These are phyloP conservation scores for Pararge aegeria DNA, from an alignment of 1,140 invertebrate genomes.

Conservation along the genomic window DNA sequence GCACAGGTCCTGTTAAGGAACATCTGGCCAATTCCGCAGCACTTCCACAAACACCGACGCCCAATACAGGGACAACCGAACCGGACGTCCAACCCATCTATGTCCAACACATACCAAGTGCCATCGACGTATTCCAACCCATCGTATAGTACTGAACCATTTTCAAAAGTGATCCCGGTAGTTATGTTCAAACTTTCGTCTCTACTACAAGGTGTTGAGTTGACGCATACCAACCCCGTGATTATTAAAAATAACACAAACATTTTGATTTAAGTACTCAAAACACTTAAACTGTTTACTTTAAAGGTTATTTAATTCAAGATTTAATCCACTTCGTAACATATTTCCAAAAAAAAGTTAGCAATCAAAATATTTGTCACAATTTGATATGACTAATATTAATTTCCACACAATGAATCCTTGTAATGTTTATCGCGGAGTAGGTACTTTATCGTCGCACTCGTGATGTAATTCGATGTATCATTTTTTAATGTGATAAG, in stretches of 20 bases:
- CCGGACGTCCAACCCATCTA: conserved; percentile 28
- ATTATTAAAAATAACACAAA: conserved; percentile 34
- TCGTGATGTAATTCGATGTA: conserved; percentile 68
- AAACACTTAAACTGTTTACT: background rate
- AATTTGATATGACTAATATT: conserved; percentile 30
- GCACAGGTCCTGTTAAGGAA: conserved; percentile 41
- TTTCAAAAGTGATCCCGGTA: conserved; percentile 35
- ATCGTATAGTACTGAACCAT: conserved; percentile 48
- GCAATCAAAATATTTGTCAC: conserved; percentile 18
- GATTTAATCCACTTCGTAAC: background rate
- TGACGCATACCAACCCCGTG: conserved; percentile 21
- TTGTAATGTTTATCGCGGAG: conserved; percentile 51
- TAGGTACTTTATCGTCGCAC: conserved; percentile 50
- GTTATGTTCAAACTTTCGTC: conserved; percentile 57
- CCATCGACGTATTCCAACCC: conserved; percentile 44
- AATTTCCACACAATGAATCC: conserved; percentile 34
- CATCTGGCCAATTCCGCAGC: conserved; percentile 41
- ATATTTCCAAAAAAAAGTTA: conserved; percentile 10
- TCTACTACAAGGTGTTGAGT: conserved; percentile 43
- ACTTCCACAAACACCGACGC: conserved; percentile 58
- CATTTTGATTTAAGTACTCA: conserved; percentile 30
- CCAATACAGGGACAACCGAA: conserved; percentile 60
- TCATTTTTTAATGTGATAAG: conserved; percentile 67
- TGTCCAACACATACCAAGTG: conserved; percentile 48
- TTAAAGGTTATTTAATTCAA: conserved; percentile 1